Evolutionary conservation across 2,797 vertebrate species (phyloP), one percentile per base, ranked within the genome.

Genomic region (Argya squamiceps): DNA sequence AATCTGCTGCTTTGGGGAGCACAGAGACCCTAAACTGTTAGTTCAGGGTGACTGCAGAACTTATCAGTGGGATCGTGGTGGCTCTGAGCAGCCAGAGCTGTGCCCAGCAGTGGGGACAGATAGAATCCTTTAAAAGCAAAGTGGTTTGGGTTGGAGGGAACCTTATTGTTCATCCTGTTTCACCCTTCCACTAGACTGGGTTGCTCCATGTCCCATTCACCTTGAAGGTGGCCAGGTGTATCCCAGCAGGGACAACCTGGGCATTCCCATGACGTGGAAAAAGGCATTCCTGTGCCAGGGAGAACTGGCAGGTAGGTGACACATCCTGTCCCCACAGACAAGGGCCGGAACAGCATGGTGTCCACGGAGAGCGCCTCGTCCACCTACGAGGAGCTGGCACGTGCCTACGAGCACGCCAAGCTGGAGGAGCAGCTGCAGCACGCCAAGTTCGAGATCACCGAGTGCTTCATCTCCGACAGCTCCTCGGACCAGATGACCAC

Each of bases 401-500:
- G 98, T 0, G 98, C 98, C 93, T 98, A 98, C 1, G 98, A 98
- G 92, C 98, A 98, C 1, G 98, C 98, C 19, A 98, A 98, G 95
- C 97, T 98, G 84, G 98, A 98, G 95, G 98, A 98, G 92, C 98
- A 98, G 96, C 96, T 98, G 73, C 98, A 98, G 70, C 98, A 98
- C 0, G 98, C 98, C 97, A 98, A 98, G 97, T 98, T 98, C 27
- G 99, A 99, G 98, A 99, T 99, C 98, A 99, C 99, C 0, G 99
- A 99, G 97, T 99, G 99, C 98, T 99, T 99, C 98, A 99, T 99
- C 97, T 99, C 99, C 0, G 99, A 99, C 98, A 99, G 99, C 97
- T 99, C 99, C 77, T 99, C 99, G 0, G 99, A 99, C 98, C 99
- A 99, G 98, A 99, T 99, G 99, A 99, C 99, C 97, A 99, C 99